Percentiles rank a stretch among this genome's conserved stretches.
Conservation (phyloP, 2,797 vertebrate genomes). For the Apogon talboti region DNA sequence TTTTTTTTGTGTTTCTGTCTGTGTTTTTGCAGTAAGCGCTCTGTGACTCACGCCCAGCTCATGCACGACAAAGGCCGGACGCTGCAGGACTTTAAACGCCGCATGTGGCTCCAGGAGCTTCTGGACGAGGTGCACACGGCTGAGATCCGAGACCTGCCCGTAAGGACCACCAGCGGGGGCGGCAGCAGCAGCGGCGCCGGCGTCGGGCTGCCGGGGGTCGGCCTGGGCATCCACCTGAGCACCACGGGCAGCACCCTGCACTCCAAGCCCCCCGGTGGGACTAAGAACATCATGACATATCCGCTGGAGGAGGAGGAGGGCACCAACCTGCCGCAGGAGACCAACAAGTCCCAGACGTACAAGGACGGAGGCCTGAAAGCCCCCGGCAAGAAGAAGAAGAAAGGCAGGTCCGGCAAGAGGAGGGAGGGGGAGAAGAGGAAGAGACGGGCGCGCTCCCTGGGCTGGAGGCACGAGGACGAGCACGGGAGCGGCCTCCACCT, state of each 20-base stretch:
- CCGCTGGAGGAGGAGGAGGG: constrained; percentile 87
- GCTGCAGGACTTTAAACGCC: constrained; percentile 91
- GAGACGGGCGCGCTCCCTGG: constrained; percentile 86
- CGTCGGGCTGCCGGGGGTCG: constrained; percentile 36
- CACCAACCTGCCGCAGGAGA: constrained; percentile 93
- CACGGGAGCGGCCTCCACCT: constrained; percentile 69
- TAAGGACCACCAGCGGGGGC: constrained; percentile 57
- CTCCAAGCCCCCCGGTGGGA: constrained; percentile 90
- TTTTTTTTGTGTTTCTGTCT: neutral
- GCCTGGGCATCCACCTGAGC: constrained; percentile 66
- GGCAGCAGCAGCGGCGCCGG: constrained; percentile 57
- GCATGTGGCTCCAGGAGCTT: constrained; percentile 93
- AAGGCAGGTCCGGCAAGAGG: constrained; percentile 88
- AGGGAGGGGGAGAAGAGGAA: constrained; percentile 94
- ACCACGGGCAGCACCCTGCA: constrained; percentile 83
- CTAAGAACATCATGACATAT: constrained; percentile 88
- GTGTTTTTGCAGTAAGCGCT: constrained; percentile 84
- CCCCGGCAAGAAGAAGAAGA: constrained; percentile 90
- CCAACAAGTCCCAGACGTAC: constrained; percentile 91
- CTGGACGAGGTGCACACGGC: constrained; percentile 95
- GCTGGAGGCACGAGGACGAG: constrained; percentile 53
- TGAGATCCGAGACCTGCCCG: constrained; percentile 86
- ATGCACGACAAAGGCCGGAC: constrained; percentile 96
- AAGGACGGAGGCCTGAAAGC: constrained; percentile 87
- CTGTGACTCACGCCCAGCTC: constrained; percentile 95